Evolutionary conservation across 2,888 invertebrate species (phyloP), one percentile per base, ranked within the genome.

Genomic region (Melieria picta): DNA sequence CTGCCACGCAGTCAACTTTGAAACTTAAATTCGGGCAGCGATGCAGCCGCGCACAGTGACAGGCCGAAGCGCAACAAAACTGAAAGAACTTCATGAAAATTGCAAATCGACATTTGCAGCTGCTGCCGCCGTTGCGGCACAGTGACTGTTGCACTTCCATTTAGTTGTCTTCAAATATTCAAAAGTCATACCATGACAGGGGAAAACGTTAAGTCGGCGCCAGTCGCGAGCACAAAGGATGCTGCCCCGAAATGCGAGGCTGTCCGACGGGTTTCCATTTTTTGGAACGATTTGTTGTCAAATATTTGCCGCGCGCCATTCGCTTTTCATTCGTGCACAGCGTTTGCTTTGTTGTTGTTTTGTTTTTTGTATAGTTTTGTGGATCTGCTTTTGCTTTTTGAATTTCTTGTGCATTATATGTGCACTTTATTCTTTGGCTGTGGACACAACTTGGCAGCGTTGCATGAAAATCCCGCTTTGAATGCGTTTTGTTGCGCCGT

Each of bases 131-230:
- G 52, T 4, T 55, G 43, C 9, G 30, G 43, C 64, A 11, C 10
- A 10, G 16, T 7, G n/a, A 30, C 43, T 10, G 50, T 55, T 69
- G 4, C 42, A 56, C 45, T 56, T 60, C 43, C 58, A 43, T 69
- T 61, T 47, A 69, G 62, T n/a, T n/a, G 42, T 47, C 55, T 69
- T 69, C 62, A 63, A 79, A 79, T 80, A 80, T 79, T 80, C 78
- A 80, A 79, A 81, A 81, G 80, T 80, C 80, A 80, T 80, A 78
- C 78, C 78, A 81, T 30, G 30, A 30, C 30, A 30, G 30, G 30
- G 74, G 75, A 77, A 80, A 78, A 75, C 76, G 73, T 73, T 74
- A 65, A 73, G 72, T 62, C 43, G n/a, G 56, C 16, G 13, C 50
- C 46, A 7, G n/a, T 55, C 48, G 42, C 61, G 13, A 42, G 61